These are phyloP conservation scores for Brotula barbata DNA, from an alignment of 2,797 vertebrate genomes.

Conservation along the genomic window DNA sequence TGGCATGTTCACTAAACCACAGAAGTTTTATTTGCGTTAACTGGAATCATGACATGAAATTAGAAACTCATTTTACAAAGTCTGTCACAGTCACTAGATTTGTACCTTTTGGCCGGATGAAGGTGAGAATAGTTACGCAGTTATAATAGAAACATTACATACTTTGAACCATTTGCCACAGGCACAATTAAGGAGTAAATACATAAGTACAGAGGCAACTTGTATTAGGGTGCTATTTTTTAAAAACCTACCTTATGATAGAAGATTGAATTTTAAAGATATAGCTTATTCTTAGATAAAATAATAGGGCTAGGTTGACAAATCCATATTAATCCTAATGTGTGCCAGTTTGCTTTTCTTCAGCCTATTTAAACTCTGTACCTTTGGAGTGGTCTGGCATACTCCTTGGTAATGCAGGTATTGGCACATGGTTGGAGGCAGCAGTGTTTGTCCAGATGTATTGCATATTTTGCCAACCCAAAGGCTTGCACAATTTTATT, in stretches of 20 bases:
- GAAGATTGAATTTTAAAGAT: not conserved
- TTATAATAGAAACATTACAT: slow-evolving; percentile 44
- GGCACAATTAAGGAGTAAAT: too few species aligned
- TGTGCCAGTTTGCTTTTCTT: slow-evolving; percentile 44
- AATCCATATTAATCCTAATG: slow-evolving; percentile 40
- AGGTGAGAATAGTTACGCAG: slow-evolving; percentile 31
- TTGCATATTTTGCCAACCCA: slow-evolving; percentile 45
- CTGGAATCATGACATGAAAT: slow-evolving; percentile 69
- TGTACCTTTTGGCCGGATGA: slow-evolving; percentile 39
- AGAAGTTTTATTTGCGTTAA: slow-evolving; percentile 72
- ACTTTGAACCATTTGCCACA: not conserved
- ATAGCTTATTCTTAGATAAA: slow-evolving; percentile 29
- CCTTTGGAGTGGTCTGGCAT: slow-evolving; percentile 52
- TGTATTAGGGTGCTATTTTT: too few species aligned
- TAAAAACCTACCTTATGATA: not conserved
- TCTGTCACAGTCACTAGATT: slow-evolving; percentile 45
- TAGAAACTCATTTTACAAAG: slow-evolving; percentile 64
- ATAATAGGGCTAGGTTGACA: slow-evolving; percentile 34
- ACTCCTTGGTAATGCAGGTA: slow-evolving; percentile 41
- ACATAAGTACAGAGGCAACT: not conserved
- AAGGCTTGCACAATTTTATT: slow-evolving; percentile 28
- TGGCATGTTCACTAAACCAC: slow-evolving; percentile 62
- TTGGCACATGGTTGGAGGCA: slow-evolving; percentile 47
- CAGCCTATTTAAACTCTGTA: slow-evolving; percentile 47
- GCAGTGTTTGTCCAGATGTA: slow-evolving; percentile 54